Conservation (phyloP, 2,797 vertebrate species). For the Peromyscus attwateri region DNA sequence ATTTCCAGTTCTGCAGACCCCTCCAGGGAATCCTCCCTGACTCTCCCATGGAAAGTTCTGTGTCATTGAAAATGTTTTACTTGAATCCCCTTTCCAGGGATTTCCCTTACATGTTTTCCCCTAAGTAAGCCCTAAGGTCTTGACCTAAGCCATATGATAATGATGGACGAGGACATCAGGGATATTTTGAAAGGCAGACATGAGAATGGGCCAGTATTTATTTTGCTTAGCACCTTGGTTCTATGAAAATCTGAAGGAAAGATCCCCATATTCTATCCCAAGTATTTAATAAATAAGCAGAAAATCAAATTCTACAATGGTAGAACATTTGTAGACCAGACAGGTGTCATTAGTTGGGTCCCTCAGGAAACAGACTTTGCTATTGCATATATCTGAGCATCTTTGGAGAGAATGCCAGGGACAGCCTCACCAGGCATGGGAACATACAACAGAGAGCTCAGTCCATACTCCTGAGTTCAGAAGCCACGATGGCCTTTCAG, state of each 20-base stretch:
- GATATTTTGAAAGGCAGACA: conserved; percentile 55
- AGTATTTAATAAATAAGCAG: conserved; percentile 57
- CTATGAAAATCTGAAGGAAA: conserved; percentile 9
- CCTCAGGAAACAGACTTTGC: neutral
- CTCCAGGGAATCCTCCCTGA: neutral
- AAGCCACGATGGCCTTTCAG: neutral
- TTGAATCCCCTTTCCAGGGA: conserved; percentile 7
- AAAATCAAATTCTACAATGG: neutral
- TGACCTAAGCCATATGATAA: neutral
- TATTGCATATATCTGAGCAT: neutral
- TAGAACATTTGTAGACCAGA: neutral
- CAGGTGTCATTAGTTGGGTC: neutral
- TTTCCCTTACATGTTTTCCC: conserved; percentile 2
- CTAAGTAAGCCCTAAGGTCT: neutral
- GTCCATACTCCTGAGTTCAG: neutral
- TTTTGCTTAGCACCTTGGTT: neutral
- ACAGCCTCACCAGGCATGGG: neutral
- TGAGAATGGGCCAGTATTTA: neutral
- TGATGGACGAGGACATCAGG: neutral
- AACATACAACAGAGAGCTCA: neutral
- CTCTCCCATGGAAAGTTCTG: neutral
- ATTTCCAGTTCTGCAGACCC: neutral
- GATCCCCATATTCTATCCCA: neutral
- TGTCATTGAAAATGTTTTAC: neutral
- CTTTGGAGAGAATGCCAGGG: neutral